phyloP scores from a whole-genome alignment of 2,113 vertebrate species.

The Nyctereutes procyonoides region DNA sequence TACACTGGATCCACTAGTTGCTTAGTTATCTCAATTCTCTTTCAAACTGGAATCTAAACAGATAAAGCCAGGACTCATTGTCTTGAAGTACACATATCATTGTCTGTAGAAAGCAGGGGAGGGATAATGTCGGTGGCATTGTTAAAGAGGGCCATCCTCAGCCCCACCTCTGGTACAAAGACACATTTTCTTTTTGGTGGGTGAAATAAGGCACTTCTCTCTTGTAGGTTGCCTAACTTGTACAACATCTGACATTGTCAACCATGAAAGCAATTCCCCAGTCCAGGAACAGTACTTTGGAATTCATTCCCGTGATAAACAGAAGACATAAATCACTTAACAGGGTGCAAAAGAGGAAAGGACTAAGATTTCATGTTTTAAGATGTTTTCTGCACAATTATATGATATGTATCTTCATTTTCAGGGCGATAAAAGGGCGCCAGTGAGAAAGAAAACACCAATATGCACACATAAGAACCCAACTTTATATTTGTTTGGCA shows the following conservation, averaged over 20 bases:
- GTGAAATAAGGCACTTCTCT: not conserved
- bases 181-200: not conserved
- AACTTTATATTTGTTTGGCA: not conserved
- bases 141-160: not conserved
- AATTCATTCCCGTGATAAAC: not conserved
- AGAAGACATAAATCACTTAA: not conserved
- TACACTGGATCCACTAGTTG: not conserved
- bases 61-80: not conserved
- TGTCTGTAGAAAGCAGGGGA: not conserved
- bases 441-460: not conserved
- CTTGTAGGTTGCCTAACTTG: not conserved
- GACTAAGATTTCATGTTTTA: not conserved
- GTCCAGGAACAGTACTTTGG: not conserved
- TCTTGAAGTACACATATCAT: not conserved
- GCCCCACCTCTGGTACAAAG: not conserved
- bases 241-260: too few species aligned
- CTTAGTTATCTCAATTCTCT: not conserved
- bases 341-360: not conserved
- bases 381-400: not conserved
- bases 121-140: not conserved
- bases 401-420: not conserved
- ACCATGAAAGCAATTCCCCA: not conserved
- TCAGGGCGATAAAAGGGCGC: not conserved
- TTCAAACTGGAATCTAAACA: not conserved
- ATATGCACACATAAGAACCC: not conserved